phyloP scores from a whole-genome alignment of 1,140 invertebrate genomes.

The Phenacoccus solenopsis region DNA sequence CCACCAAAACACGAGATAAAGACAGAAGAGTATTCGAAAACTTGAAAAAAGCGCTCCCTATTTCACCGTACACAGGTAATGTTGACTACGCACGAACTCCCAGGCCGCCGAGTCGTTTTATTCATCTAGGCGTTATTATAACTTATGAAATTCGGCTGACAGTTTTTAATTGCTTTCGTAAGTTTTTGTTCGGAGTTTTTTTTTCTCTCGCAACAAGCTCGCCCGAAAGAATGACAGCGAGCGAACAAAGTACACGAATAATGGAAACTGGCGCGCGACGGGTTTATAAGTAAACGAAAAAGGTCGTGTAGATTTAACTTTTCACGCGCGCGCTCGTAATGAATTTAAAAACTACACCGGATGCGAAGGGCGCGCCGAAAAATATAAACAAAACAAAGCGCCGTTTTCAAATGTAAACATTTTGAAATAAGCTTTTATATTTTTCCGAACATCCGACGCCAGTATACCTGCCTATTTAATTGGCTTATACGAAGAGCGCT shows the following conservation, averaged over 20 bases:
- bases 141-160: constrained; percentile 14
- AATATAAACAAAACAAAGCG: neutral
- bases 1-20: neutral
- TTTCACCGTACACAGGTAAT: neutral
- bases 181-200: constrained; percentile 6
- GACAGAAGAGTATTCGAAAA: neutral
- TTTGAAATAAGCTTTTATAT: too few species aligned
- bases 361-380: neutral
- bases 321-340: neutral
- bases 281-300: constrained; percentile 13
- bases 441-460: too few species aligned
- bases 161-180: constrained; percentile 16
- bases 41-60: neutral
- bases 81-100: neutral
- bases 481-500: too few species aligned
- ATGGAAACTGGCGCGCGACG: constrained; percentile 12
- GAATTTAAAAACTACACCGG: neutral
- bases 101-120: too few species aligned
- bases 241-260: constrained; percentile 7
- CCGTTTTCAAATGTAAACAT: too few species aligned
- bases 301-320: constrained; percentile 10
- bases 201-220: neutral
- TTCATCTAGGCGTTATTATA: constrained; percentile 15
- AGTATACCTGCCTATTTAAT: too few species aligned
- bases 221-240: constrained; percentile 4